A percentile compares a stretch with the other conserved stretches of the same genome.
Evolutionary conservation across 2,888 invertebrate species (phyloP).

Genomic region (Eucera pruinosa): DNA sequence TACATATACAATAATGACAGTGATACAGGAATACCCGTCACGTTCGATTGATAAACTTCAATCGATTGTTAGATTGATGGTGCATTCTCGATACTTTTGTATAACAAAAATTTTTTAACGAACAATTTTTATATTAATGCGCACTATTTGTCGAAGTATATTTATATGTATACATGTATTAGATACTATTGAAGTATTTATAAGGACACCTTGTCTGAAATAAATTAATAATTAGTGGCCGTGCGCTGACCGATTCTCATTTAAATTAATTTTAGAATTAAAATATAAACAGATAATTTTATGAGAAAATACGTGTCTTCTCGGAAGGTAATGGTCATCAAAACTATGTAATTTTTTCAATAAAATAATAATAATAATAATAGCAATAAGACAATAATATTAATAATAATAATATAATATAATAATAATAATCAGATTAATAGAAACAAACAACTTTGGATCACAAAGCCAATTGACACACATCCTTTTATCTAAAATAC

Average conservation of each 20-base stretch:
- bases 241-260: constrained; percentile 55
- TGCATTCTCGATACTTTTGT: constrained; percentile 40
- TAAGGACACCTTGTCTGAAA: constrained; percentile 59
- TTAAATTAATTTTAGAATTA: constrained; percentile 58
- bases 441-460: constrained; percentile 75
- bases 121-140: constrained; percentile 49
- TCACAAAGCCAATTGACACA: constrained; percentile 71
- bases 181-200: constrained; percentile 57
- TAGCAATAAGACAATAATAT: constrained; percentile 47
- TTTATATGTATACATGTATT: constrained; percentile 56
- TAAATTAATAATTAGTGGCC: constrained; percentile 58
- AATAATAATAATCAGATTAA: constrained; percentile 57
- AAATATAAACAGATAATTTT: constrained; percentile 57
- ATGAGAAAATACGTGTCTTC: constrained; percentile 30
- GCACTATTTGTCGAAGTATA: constrained; percentile 51
- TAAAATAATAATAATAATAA: constrained; percentile 52
- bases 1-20: constrained; percentile 56
- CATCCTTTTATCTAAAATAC: constrained; percentile 50
- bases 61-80: constrained; percentile 29
- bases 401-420: constrained; percentile 52
- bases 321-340: constrained; percentile 40
- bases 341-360: constrained; percentile 46
- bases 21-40: constrained; percentile 37
- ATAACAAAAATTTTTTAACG: constrained; percentile 43
- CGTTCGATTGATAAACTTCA: constrained; percentile 30